Evolutionary conservation across 2,888 invertebrate genomes (phyloP).

Genomic region (Mystacides longicornis): DNA sequence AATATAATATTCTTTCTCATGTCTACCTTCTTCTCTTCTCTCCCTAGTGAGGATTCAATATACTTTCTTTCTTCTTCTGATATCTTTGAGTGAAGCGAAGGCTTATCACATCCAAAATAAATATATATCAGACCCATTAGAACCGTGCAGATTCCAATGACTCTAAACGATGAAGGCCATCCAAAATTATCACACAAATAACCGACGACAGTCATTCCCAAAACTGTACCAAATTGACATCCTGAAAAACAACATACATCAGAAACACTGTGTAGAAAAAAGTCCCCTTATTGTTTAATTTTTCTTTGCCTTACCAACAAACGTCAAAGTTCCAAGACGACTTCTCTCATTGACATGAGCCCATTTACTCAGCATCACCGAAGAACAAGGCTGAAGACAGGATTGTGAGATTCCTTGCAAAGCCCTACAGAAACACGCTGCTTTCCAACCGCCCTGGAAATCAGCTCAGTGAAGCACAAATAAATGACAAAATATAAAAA

Average conservation of each 20-base stretch:
- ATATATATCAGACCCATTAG: constrained; percentile 49
- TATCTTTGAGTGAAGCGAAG: constrained; percentile 49
- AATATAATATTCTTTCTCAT: too few species aligned
- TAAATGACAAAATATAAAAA: too few species aligned
- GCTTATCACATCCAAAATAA: constrained; percentile 51
- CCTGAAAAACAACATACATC: too few species aligned
- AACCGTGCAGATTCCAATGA: constrained; percentile 49
- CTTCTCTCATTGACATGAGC: constrained; percentile 50
- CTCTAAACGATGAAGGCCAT: constrained; percentile 64
- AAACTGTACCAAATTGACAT: constrained; percentile 59
- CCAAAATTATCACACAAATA: constrained; percentile 51
- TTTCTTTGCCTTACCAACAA: too few species aligned
- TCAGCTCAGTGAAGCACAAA: too few species aligned
- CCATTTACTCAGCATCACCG: constrained; percentile 68
- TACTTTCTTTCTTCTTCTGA: constrained; percentile 48
- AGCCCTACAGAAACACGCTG: constrained; percentile 59
- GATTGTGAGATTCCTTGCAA: constrained; percentile 69
- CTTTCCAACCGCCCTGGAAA: constrained; percentile 53
- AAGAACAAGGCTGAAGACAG: constrained; percentile 59
- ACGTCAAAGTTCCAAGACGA: constrained; percentile 39
- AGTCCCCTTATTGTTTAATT: too few species aligned
- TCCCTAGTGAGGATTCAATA: constrained; percentile 48
- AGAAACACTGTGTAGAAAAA: too few species aligned
- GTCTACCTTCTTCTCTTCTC: constrained; percentile 8
- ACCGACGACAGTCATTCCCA: constrained; percentile 61